A percentile compares a stretch with the other conserved stretches of the same genome.
phyloP scores from a whole-genome alignment of 2,888 invertebrate genomes.

The Malachius bipustulatus region DNA sequence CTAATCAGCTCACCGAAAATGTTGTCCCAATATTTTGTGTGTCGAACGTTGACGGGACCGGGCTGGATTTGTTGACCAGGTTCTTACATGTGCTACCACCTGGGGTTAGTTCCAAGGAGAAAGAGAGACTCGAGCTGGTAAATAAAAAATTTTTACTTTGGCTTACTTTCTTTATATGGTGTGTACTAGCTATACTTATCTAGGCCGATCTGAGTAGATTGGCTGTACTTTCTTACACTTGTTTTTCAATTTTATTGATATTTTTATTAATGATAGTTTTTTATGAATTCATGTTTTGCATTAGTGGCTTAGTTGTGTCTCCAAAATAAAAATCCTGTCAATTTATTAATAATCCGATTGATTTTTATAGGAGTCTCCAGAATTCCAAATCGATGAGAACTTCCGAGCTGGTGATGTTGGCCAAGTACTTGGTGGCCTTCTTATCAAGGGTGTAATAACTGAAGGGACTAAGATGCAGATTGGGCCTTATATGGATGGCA shows the following conservation, averaged over 20 bases:
- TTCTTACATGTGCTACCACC: conserved; percentile 78
- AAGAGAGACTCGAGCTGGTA: conserved; percentile 57
- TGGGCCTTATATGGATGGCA: conserved; percentile 65
- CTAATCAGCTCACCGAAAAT: conserved; percentile 50
- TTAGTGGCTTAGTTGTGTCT: too few relatives aligned
- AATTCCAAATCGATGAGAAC: conserved; percentile 91
- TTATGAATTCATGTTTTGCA: too few relatives aligned
- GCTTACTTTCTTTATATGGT: background rate
- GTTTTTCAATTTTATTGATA: too few relatives aligned
- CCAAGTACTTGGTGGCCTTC: conserved; percentile 73
- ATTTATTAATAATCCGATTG: too few relatives aligned
- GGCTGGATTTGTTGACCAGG: conserved; percentile 68
- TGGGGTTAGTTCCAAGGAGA: conserved; percentile 48
- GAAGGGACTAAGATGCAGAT: conserved; percentile 72
- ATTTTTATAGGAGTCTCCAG: conserved; percentile 49
- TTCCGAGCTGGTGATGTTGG: conserved; percentile 75
- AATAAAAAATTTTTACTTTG: conserved; percentile 12
- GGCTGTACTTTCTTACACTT: too few relatives aligned
- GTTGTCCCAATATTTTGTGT: conserved; percentile 75
- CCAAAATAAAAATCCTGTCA: too few relatives aligned
- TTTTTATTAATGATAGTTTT: too few relatives aligned
- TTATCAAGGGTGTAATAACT: conserved; percentile 72
- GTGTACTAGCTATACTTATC: too few relatives aligned
- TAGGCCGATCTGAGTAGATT: too few relatives aligned
- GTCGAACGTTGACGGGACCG: conserved; percentile 81